Conservation (phyloP, 2,888 invertebrate genomes). For the Pachliopta kotzebuea region DNA sequence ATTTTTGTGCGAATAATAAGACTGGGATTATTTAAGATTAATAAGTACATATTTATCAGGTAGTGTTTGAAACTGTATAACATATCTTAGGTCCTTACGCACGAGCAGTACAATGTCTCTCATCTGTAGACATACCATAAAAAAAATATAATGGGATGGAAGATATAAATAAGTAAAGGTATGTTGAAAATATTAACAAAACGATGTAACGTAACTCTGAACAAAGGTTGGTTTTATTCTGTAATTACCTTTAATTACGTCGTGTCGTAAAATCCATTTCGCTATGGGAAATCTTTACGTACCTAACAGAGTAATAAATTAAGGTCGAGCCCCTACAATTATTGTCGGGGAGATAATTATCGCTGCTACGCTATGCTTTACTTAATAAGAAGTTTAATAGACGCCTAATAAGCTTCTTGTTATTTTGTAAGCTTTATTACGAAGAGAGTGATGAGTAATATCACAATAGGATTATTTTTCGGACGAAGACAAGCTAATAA, state of each 20-base stretch:
- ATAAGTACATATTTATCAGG: too few relatives aligned
- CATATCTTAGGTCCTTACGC: too few relatives aligned
- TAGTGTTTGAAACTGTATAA: too few relatives aligned
- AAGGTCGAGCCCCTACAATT: constrained; percentile 42
- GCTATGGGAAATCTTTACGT: constrained; percentile 36
- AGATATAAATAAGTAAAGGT: neutral
- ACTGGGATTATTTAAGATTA: too few relatives aligned
- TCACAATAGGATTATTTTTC: neutral
- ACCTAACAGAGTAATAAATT: constrained; percentile 44
- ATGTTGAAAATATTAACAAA: constrained; percentile 10
- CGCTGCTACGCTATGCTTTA: constrained; percentile 35
- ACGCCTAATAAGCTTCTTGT: constrained; percentile 57
- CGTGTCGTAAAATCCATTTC: constrained; percentile 42
- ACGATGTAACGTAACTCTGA: constrained; percentile 11
- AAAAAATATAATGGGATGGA: neutral
- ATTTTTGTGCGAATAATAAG: too few relatives aligned
- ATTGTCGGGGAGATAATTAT: constrained; percentile 45
- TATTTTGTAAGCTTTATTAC: constrained; percentile 33
- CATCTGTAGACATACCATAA: too few relatives aligned
- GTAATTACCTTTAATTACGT: constrained; percentile 42
- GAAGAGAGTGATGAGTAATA: constrained; percentile 22
- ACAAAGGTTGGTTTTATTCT: constrained; percentile 26
- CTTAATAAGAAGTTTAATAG: constrained; percentile 52
- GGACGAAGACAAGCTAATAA: neutral
- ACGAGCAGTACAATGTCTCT: too few relatives aligned